Conservation (phyloP, 2,113 vertebrate genomes). For the Megatriorchis doriae region DNA sequence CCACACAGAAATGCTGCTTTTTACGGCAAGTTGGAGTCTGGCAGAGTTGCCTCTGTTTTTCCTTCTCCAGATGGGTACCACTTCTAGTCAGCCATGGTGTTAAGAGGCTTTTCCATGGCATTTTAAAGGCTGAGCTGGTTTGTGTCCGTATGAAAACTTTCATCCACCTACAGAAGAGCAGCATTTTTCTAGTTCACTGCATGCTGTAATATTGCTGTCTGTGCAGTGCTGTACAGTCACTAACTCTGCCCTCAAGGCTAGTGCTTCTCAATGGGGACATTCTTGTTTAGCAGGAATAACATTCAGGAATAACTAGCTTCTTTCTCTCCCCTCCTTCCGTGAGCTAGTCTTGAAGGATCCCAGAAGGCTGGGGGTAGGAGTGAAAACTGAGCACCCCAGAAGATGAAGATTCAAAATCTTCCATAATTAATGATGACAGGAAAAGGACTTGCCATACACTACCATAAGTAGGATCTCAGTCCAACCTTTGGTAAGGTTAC, state of each 20-base stretch:
- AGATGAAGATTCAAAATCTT: background rate
- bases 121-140: conserved; percentile 1
- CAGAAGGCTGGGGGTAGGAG: background rate
- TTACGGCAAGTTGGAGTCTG: background rate
- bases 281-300: background rate
- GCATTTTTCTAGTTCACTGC: background rate
- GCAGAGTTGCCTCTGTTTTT: background rate
- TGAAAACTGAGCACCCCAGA: background rate
- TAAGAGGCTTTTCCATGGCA: background rate
- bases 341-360: background rate
- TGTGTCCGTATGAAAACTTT: background rate
- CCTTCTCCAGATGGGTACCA: background rate
- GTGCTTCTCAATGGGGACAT: background rate
- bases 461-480: background rate
- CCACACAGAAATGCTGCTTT: background rate
- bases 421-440: background rate
- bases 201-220: background rate
- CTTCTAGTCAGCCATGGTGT: background rate
- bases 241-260: background rate
- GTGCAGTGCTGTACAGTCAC: background rate
- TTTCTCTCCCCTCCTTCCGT: background rate
- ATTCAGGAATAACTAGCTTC: background rate
- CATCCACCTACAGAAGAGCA: background rate
- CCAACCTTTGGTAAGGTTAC: background rate
- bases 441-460: background rate